phyloP scores from a whole-genome alignment of 2,888 invertebrate species.

The Hypena proboscidalis region DNA sequence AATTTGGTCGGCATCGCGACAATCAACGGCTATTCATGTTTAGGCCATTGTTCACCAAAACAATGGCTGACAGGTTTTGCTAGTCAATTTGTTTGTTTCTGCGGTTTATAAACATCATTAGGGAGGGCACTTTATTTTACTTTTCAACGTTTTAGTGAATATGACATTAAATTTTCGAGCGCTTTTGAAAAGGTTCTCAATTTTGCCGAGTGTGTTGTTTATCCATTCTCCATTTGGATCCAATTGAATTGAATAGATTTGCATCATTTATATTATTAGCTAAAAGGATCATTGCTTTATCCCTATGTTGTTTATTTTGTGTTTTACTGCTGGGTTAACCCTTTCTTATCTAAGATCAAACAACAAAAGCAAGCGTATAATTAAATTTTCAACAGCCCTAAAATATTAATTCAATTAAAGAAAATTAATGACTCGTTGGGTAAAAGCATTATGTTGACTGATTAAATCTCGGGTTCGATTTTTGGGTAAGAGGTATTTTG shows the following conservation, averaged over 20 bases:
- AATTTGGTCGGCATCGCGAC: slow-evolving; percentile 46
- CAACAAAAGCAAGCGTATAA: background rate
- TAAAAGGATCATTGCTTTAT: too few species aligned
- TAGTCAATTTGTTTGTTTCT: slow-evolving; percentile 52
- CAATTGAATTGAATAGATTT: background rate
- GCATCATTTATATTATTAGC: background rate
- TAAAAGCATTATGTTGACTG: too few species aligned
- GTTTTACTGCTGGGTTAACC: too few species aligned
- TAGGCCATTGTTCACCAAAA: slow-evolving; percentile 47
- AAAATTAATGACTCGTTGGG: too few species aligned
- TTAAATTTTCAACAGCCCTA: slow-evolving; percentile 1
- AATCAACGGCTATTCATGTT: slow-evolving; percentile 55
- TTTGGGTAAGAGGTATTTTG: too few species aligned
- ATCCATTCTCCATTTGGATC: slow-evolving; percentile 5
- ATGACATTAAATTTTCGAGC: slow-evolving; percentile 19
- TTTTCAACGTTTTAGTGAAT: slow-evolving; percentile 19
- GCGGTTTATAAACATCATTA: slow-evolving; percentile 46
- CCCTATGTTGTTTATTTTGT: too few species aligned
- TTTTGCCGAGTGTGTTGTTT: slow-evolving; percentile 8
- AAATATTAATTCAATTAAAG: slow-evolving; percentile 3
- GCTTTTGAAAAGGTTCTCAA: slow-evolving; percentile 1
- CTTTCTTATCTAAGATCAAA: slow-evolving; percentile 2
- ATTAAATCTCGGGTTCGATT: too few species aligned
- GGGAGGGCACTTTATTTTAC: slow-evolving; percentile 29
- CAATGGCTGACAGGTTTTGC: slow-evolving; percentile 46